Percentiles rank a stretch among this genome's conserved stretches.
Evolutionary conservation across 2,797 vertebrate species (phyloP).

Genomic region (Semotilus atromaculatus): DNA sequence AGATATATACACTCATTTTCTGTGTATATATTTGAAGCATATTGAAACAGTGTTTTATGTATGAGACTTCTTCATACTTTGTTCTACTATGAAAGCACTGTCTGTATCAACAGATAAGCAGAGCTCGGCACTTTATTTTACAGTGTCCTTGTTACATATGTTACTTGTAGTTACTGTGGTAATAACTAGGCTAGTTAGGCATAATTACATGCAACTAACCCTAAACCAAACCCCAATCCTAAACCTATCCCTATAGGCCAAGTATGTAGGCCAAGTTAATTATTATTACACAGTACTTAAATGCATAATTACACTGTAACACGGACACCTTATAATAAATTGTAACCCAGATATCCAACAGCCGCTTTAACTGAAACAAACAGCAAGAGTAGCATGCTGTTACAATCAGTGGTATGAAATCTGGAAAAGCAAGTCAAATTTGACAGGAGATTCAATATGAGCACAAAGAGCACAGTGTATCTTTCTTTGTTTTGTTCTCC

Average conservation of each 20-base stretch:
- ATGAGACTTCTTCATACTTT: background rate
- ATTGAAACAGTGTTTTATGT: background rate
- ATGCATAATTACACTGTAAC: no score
- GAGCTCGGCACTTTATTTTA: no score
- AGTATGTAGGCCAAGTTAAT: no score
- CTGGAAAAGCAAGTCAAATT: constrained; percentile 53
- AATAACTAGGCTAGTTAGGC: no score
- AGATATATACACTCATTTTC: background rate
- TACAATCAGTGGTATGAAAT: constrained; percentile 51
- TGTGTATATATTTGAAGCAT: background rate
- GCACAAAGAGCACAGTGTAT: constrained; percentile 31
- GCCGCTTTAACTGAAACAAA: constrained; percentile 41
- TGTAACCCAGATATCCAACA: background rate
- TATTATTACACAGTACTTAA: no score
- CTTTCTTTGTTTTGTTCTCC: background rate
- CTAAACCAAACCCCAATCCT: no score
- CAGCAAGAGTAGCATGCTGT: constrained; percentile 60
- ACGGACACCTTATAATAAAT: no score
- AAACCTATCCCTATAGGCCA: no score
- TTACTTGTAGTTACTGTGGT: no score
- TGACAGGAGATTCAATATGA: constrained; percentile 30
- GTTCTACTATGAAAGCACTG: background rate
- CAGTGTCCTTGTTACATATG: no score
- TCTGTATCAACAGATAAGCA: constrained; percentile 27
- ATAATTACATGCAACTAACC: no score